Percentiles rank a stretch among this genome's conserved stretches.
phyloP scores from a whole-genome alignment of 2,113 vertebrate genomes.

The Apus apus region DNA sequence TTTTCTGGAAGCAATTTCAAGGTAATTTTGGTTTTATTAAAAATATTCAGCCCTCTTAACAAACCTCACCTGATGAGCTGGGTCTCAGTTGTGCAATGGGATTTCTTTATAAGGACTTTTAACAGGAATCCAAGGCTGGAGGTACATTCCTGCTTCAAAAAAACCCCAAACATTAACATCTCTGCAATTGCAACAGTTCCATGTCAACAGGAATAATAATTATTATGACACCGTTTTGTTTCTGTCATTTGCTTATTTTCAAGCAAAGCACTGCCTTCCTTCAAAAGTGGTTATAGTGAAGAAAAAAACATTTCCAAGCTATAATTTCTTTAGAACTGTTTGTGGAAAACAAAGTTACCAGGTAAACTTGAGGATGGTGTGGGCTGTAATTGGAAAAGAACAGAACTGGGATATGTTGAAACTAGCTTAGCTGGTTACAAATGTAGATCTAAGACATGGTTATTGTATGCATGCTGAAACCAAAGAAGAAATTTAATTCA shows the following conservation, averaged over 20 bases:
- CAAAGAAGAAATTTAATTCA: not conserved
- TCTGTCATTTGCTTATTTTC: not conserved
- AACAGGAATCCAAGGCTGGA: not conserved
- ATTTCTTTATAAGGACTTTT: not conserved
- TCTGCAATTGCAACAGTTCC: not conserved
- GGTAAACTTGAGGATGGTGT: not conserved
- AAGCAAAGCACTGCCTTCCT: not conserved
- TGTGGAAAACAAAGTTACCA: not conserved
- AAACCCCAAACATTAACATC: not conserved
- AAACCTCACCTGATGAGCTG: not conserved
- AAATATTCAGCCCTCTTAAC: not conserved
- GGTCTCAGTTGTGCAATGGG: not conserved
- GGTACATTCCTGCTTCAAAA: not conserved
- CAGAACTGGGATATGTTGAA: slow-evolving; percentile 10
- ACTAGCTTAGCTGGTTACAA: slow-evolving; percentile 3
- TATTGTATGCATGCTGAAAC: not conserved
- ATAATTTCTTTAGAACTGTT: not conserved
- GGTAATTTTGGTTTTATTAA: not conserved
- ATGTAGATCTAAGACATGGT: not conserved
- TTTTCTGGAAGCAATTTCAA: not conserved
- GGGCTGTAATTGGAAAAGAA: not conserved
- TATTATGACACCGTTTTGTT: not conserved
- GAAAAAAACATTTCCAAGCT: not conserved
- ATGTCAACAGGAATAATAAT: not conserved
- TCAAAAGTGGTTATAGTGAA: not conserved